These are phyloP conservation scores for Carcinoscorpius rotundicauda DNA, from an alignment of 1,140 invertebrate genomes.

Conservation along the genomic window DNA sequence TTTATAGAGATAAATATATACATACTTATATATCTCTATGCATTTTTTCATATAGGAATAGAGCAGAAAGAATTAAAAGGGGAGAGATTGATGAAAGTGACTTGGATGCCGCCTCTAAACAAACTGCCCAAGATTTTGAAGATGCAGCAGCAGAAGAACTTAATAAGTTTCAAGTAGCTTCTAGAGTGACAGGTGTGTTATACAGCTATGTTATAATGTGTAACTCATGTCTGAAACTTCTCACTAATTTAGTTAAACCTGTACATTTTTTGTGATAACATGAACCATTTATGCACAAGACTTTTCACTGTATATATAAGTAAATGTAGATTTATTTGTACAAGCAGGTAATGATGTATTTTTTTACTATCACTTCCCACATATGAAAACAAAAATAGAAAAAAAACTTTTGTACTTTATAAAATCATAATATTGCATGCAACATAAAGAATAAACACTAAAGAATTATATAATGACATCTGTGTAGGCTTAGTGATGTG, in stretches of 20 bases:
- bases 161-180: constrained; percentile 49
- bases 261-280: background rate
- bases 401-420: too few species aligned
- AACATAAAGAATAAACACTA: too few species aligned
- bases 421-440: too few species aligned
- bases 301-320: too few species aligned
- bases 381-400: too few species aligned
- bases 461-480: too few species aligned
- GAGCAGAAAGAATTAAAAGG: constrained; percentile 45
- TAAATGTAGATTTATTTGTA: too few species aligned
- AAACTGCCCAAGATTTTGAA: constrained; percentile 67
- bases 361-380: too few species aligned
- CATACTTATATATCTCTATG: background rate
- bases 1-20: too few species aligned
- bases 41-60: constrained; percentile 35
- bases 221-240: background rate
- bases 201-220: constrained; percentile 6
- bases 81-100: constrained; percentile 38
- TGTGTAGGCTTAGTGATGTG: too few species aligned
- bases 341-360: too few species aligned
- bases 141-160: constrained; percentile 55
- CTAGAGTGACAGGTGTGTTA: constrained; percentile 45
- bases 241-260: constrained; percentile 6
- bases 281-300: too few species aligned
- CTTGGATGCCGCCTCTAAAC: constrained; percentile 45